Evolutionary conservation across 1,140 invertebrate species (phyloP).

Genomic region (Hyles vespertilio): DNA sequence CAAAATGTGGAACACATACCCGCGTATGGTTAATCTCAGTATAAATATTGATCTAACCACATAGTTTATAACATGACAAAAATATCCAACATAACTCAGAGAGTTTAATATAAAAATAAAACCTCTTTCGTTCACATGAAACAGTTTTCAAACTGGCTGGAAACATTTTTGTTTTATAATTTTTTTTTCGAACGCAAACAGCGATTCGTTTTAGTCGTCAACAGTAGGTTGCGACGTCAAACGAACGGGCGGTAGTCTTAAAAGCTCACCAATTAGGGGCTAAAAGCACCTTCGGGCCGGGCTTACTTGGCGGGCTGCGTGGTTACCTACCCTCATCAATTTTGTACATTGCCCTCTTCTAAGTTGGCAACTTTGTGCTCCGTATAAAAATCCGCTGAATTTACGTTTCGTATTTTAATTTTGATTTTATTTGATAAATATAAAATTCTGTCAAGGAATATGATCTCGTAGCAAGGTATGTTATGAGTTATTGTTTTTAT

Average conservation of each 20-base stretch:
- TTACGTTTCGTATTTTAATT: not conserved
- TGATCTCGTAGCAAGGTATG: not conserved
- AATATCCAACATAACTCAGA: not conserved
- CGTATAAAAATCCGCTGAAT: slow-evolving; percentile 19
- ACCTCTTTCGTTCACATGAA: not conserved
- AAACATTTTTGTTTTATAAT: slow-evolving; percentile 23
- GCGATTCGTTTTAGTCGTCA: slow-evolving; percentile 28
- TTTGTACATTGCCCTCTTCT: slow-evolving; percentile 61
- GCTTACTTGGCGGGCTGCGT: slow-evolving; percentile 40
- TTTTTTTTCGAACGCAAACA: slow-evolving; percentile 30
- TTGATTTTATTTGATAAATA: not conserved
- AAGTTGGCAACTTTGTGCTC: slow-evolving; percentile 47
- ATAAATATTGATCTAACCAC: too few relatives aligned
- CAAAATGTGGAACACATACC: too few relatives aligned
- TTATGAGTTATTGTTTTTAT: not conserved
- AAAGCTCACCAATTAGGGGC: slow-evolving; percentile 75
- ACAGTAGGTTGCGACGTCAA: slow-evolving; percentile 46
- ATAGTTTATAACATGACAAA: too few relatives aligned
- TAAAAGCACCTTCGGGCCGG: slow-evolving; percentile 73
- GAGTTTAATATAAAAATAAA: slow-evolving; percentile 1
- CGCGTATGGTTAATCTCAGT: too few relatives aligned
- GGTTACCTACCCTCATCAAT: slow-evolving; percentile 65
- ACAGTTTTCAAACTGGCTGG: slow-evolving; percentile 20
- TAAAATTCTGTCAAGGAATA: too few relatives aligned
- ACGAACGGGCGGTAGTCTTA: slow-evolving; percentile 71